Evolutionary conservation across 1,140 invertebrate species (phyloP).

Genomic region (Neodiprion lecontei): DNA sequence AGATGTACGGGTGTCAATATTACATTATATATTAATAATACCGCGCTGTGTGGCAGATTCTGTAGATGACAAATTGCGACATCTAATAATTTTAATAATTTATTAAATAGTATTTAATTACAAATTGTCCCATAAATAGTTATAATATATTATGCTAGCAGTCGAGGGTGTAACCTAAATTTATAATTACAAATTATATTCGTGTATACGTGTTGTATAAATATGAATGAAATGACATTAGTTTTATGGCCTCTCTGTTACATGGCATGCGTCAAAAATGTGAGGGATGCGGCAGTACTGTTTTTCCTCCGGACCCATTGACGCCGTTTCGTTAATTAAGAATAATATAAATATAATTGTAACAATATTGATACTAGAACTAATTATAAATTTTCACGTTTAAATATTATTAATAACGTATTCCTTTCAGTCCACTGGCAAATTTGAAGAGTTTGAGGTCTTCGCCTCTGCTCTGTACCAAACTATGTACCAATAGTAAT

Average conservation of each 20-base stretch:
- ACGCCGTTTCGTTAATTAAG: no score
- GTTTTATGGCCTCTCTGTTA: not conserved
- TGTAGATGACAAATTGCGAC: no score
- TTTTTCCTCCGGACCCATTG: no score
- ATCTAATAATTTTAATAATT: not conserved
- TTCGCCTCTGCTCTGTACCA: no score
- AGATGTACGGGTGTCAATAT: not conserved
- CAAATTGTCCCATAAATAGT: not conserved
- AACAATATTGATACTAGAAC: not conserved
- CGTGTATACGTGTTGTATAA: not conserved
- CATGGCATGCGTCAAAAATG: not conserved
- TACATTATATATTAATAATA: no score
- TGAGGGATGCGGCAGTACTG: not conserved
- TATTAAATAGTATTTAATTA: not conserved
- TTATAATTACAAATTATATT: not conserved
- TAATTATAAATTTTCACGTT: not conserved
- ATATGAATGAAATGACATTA: not conserved
- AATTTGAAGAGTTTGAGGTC: no score
- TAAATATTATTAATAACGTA: not conserved
- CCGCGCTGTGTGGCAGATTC: no score
- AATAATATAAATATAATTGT: not conserved
- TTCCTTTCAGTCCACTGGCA: not conserved
- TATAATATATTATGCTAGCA: not conserved
- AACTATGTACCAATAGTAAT: no score
- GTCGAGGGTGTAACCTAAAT: not conserved